Percentiles rank a stretch among this genome's conserved stretches.
Evolutionary conservation across 2,888 invertebrate species (phyloP).

Genomic region (Tethea ocularis): DNA sequence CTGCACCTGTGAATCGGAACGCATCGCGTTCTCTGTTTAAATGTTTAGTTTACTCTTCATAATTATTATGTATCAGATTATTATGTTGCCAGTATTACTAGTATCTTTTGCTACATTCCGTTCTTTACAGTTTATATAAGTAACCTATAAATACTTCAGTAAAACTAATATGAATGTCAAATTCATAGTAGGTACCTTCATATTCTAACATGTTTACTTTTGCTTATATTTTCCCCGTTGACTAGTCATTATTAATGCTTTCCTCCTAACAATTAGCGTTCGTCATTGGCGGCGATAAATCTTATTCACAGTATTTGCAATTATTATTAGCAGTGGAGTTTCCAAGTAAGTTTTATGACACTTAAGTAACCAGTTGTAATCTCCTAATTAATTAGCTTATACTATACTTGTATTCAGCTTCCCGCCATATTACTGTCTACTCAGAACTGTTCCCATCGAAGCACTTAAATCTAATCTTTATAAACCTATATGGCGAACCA

Average conservation of each 20-base stretch:
- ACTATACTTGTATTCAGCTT: neutral
- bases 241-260: neutral
- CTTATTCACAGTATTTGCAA: constrained; percentile 1
- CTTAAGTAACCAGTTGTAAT: neutral
- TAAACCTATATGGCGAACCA: no score
- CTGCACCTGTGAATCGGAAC: constrained; percentile 64
- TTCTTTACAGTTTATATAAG: neutral
- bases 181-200: neutral
- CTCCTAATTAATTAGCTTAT: neutral
- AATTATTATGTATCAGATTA: neutral
- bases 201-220: neutral
- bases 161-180: neutral
- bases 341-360: neutral
- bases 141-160: neutral
- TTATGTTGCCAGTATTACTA: neutral
- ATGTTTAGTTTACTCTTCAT: constrained; percentile 24
- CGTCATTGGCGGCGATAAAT: neutral
- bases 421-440: neutral
- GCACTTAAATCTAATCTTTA: neutral
- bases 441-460: neutral
- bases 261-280: neutral
- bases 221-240: neutral
- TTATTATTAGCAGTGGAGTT: neutral
- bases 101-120: neutral
- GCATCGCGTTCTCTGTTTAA: constrained; percentile 29